phyloP scores from a whole-genome alignment of 2,797 vertebrate species.

The Xiphophorus birchmanni region DNA sequence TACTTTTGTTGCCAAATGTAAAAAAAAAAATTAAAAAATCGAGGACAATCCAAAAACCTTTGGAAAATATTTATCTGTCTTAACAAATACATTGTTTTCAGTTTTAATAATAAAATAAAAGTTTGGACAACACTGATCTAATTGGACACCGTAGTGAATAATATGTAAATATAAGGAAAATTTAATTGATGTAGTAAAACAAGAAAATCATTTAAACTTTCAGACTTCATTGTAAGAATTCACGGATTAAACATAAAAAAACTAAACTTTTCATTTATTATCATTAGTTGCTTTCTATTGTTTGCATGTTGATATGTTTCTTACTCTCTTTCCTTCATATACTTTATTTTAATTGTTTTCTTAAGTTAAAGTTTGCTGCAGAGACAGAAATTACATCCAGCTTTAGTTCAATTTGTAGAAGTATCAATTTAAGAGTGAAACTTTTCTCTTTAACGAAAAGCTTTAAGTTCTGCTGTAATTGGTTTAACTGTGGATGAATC shows the following conservation, averaged over 20 bases:
- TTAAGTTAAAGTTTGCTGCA: neutral
- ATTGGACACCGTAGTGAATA: neutral
- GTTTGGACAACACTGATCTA: no score
- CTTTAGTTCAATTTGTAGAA: neutral
- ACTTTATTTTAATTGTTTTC: neutral
- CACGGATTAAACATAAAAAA: neutral
- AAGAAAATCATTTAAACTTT: neutral
- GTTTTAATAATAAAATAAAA: no score
- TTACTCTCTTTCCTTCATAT: neutral
- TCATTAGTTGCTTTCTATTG: neutral
- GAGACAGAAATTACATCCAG: neutral
- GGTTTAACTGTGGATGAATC: constrained; percentile 4
- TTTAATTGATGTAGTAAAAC: neutral
- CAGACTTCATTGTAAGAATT: neutral
- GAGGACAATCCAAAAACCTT: no score
- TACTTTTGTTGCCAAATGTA: no score
- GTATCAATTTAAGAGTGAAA: neutral
- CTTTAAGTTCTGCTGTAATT: neutral
- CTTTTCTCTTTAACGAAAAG: neutral
- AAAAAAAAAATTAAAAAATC: no score
- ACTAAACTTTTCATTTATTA: neutral
- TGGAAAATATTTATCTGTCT: no score
- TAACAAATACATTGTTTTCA: no score
- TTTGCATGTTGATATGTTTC: neutral
- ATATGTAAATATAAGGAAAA: neutral